These are phyloP conservation scores for Eupithecia subumbrata DNA, from an alignment of 2,888 invertebrate species.

Conservation along the genomic window DNA sequence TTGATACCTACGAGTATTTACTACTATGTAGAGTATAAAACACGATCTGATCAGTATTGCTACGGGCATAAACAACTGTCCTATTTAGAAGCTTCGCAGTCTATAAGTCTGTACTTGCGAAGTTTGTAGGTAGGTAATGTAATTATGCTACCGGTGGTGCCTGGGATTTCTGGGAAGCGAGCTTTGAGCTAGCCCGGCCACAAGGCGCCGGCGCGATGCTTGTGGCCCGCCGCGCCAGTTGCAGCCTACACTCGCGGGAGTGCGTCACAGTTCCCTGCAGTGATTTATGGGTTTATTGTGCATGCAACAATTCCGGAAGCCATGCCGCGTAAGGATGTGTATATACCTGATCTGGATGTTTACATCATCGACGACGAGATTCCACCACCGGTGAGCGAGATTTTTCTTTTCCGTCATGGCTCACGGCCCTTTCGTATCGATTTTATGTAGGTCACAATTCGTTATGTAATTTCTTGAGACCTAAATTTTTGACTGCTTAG, in stretches of 20 bases:
- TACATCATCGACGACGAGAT: not conserved
- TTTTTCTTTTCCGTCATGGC: not conserved
- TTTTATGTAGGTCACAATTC: not conserved
- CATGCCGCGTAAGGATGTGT: not conserved
- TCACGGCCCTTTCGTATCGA: not conserved
- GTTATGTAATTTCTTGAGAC: not conserved
- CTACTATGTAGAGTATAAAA: not conserved
- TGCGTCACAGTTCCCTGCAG: not conserved
- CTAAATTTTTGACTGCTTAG: not conserved
- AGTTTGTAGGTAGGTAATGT: not conserved
- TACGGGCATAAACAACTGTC: not conserved
- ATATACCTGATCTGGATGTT: not conserved
- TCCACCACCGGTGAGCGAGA: not conserved
- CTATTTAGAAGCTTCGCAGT: not conserved
- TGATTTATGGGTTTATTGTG: not conserved
- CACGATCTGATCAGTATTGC: not conserved
- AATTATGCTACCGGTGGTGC: not conserved
- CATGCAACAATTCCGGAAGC: not conserved
- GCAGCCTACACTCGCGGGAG: not conserved
- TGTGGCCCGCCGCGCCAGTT: not conserved
- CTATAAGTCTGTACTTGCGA: not conserved
- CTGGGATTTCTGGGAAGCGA: constrained; percentile 7
- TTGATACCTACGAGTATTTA: not conserved
- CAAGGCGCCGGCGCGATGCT: constrained; percentile 6
- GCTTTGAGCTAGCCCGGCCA: not conserved